A percentile compares a stretch with the other conserved stretches of the same genome.
Conservation (phyloP, 2,888 invertebrate species). For the Camponotus fellah region DNA sequence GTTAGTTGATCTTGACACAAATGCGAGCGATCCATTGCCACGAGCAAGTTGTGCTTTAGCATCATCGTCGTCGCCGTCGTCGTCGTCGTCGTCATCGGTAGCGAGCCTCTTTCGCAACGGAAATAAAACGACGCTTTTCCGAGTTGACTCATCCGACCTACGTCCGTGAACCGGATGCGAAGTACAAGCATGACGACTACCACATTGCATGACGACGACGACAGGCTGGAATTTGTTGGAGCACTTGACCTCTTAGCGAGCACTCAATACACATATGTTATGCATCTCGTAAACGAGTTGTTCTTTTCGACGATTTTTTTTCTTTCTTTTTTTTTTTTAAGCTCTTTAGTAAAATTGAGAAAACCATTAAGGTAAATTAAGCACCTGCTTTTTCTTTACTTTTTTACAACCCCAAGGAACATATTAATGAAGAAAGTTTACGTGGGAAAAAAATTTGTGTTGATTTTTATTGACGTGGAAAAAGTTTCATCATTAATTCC, state of each 20-base stretch:
- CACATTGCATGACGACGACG: constrained; percentile 25
- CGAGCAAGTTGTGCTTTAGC: constrained; percentile 61
- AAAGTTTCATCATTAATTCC: background rate
- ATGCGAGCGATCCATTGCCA: constrained; percentile 74
- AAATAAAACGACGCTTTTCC: constrained; percentile 66
- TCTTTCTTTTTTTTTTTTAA: background rate
- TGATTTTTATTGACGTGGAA: background rate
- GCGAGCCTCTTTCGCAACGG: constrained; percentile 54
- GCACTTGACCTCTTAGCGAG: constrained; percentile 26
- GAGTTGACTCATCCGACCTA: constrained; percentile 58
- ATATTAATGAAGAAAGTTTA: background rate
- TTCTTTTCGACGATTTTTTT: background rate
- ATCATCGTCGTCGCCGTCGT: constrained; percentile 8
- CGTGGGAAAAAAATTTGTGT: background rate
- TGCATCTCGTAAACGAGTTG: background rate
- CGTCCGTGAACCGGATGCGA: constrained; percentile 41
- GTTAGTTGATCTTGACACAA: constrained; percentile 80
- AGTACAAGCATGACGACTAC: constrained; percentile 22
- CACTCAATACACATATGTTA: background rate
- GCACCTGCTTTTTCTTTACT: background rate
- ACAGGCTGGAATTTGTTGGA: constrained; percentile 33
- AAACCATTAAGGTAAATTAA: background rate
- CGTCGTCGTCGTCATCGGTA: constrained; percentile 29
- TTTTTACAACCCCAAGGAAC: background rate
- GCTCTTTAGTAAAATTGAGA: background rate